phyloP scores from a whole-genome alignment of 2,113 vertebrate species.

The Osmerus eperlanus region DNA sequence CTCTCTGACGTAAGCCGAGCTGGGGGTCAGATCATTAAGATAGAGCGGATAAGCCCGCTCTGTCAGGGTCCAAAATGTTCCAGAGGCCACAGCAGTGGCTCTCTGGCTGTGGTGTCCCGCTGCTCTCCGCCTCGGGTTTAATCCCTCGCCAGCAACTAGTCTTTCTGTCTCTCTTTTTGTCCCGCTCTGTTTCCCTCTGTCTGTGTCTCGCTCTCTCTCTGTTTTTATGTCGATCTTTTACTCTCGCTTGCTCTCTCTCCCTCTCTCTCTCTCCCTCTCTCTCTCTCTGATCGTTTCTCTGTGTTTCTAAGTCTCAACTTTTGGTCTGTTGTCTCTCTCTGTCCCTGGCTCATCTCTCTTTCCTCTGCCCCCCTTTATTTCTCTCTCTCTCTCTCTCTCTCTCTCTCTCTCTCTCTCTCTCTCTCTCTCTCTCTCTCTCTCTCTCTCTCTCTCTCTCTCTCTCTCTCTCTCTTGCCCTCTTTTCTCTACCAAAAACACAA shows the following conservation, averaged over 20 bases:
- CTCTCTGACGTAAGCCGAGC: slow-evolving; percentile 52
- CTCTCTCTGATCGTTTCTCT: slow-evolving; percentile 28
- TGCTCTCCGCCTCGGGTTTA: slow-evolving; percentile 11
- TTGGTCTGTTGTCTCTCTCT: neutral
- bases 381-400: too few species aligned
- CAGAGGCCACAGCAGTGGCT: neutral
- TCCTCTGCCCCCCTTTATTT: neutral
- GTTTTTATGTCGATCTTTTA: too few species aligned
- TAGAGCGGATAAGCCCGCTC: slow-evolving; percentile 57
- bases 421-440: too few species aligned
- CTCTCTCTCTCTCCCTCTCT: too few species aligned
- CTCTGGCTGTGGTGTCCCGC: too few species aligned
- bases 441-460: neutral
- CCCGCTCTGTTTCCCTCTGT: too few species aligned
- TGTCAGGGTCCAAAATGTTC: slow-evolving; percentile 54
- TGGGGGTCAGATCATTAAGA: slow-evolving; percentile 67
- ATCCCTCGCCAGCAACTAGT: slow-evolving; percentile 32
- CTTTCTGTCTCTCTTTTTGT: too few species aligned
- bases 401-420: too few species aligned
- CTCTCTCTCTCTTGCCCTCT: slow-evolving; percentile 42
- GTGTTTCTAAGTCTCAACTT: neutral
- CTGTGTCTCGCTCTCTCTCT: too few species aligned
- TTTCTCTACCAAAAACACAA: slow-evolving; percentile 16
- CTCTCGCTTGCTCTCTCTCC: neutral
- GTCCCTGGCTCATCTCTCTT: too few species aligned